phyloP scores from a whole-genome alignment of 2,888 invertebrate species.

The Lepidocyrtinus sp. region DNA sequence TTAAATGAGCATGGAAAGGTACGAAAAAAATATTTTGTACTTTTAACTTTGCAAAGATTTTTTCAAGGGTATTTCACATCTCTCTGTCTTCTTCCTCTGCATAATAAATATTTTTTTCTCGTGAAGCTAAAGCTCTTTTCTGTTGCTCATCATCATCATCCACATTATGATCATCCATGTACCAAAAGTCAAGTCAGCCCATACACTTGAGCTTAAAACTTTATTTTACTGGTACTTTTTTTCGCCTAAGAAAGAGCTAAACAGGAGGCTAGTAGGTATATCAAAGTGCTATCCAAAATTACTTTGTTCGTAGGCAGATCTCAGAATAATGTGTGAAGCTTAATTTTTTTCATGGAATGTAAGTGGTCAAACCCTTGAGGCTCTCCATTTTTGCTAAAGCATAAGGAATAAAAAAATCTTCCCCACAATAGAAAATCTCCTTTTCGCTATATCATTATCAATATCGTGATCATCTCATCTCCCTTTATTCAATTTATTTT shows the following conservation, averaged over 20 bases:
- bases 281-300: neutral
- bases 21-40: constrained; percentile 46
- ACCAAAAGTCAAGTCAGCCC: neutral
- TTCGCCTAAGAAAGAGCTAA: neutral
- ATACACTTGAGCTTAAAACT: neutral
- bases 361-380: constrained; percentile 40
- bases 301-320: neutral
- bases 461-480: neutral
- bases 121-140: neutral
- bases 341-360: neutral
- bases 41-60: constrained; percentile 56
- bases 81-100: constrained; percentile 24
- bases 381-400: constrained; percentile 13
- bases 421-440: neutral
- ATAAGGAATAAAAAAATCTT: neutral
- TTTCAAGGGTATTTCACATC: constrained; percentile 60
- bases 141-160: neutral
- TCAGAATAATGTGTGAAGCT: neutral
- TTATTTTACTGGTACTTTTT: neutral
- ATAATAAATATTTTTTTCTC: neutral
- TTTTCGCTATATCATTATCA: constrained; percentile 14
- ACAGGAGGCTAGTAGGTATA: neutral
- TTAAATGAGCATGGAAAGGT: constrained; percentile 18
- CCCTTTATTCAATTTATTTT: neutral
- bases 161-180: no score